Conservation (phyloP, 2,113 vertebrate species). For the Callorhinus ursinus region DNA sequence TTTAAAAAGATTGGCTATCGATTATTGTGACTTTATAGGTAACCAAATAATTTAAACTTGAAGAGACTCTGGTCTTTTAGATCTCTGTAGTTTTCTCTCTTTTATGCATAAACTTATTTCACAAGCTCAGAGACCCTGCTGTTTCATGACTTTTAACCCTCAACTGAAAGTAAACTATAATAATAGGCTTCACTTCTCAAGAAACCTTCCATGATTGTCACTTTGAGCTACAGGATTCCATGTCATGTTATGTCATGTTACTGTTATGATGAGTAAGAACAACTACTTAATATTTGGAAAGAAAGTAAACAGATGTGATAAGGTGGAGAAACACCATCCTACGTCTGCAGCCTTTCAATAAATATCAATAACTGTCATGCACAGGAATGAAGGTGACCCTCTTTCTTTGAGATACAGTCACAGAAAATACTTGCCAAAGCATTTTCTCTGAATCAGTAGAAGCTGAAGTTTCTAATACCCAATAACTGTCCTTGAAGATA, state of each 20-base stretch:
- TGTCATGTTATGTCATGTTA: background rate
- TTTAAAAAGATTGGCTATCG: background rate
- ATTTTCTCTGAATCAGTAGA: background rate
- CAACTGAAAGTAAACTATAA: background rate
- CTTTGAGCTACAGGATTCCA: background rate
- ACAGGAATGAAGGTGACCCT: background rate
- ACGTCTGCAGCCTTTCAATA: background rate
- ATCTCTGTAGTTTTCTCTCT: background rate
- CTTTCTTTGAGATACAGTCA: background rate
- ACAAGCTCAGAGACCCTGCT: background rate
- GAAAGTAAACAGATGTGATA: background rate
- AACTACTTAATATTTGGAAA: background rate
- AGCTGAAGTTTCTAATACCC: background rate
- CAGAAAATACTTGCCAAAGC: background rate
- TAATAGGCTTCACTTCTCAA: background rate
- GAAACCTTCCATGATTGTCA: background rate
- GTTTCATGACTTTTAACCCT: background rate
- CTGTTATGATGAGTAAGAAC: background rate
- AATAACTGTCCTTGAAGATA: background rate
- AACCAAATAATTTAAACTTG: background rate
- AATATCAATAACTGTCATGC: background rate
- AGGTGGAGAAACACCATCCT: background rate
- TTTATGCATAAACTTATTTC: background rate
- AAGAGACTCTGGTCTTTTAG: background rate
- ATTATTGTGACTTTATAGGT: background rate